Conservation (phyloP, 2,888 invertebrate species). For the Harmothoe impar region DNA sequence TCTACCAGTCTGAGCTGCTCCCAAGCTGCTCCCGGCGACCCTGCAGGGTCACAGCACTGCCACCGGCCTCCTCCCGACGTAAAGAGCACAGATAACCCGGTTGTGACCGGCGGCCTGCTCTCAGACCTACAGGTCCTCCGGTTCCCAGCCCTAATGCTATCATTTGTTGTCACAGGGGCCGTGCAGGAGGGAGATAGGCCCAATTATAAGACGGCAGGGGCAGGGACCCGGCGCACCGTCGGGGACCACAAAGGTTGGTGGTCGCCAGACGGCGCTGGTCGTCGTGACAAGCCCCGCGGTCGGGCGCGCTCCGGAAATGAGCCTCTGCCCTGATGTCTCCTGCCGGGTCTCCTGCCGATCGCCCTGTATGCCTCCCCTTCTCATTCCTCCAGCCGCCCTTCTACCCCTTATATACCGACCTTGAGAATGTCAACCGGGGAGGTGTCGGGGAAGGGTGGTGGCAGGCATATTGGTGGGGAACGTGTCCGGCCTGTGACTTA, state of each 20-base stretch:
- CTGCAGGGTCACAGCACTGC: background rate
- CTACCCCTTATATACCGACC: background rate
- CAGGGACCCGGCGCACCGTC: background rate
- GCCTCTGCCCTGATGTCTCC: slow-evolving; percentile 28
- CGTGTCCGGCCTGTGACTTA: slow-evolving; percentile 12
- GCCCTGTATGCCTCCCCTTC: background rate
- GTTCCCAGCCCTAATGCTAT: slow-evolving; percentile 41
- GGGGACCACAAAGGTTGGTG: slow-evolving; percentile 41
- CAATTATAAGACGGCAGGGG: slow-evolving; percentile 32
- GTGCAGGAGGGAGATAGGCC: slow-evolving; percentile 55
- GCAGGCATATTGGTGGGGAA: background rate
- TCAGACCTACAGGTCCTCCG: background rate
- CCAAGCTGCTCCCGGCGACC: background rate
- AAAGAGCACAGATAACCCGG: slow-evolving; percentile 54
- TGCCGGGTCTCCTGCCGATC: background rate
- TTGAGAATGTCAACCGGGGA: background rate
- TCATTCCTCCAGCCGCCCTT: background rate
- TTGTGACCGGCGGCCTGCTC: slow-evolving; percentile 22
- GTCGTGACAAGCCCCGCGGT: background rate
- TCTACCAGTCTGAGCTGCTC: background rate
- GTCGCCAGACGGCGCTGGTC: slow-evolving; percentile 18
- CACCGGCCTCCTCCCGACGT: background rate
- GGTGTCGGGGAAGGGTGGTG: background rate
- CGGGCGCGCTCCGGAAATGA: slow-evolving; percentile 47
- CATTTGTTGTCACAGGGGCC: slow-evolving; percentile 49